Percentiles rank a stretch among this genome's conserved stretches.
These are phyloP conservation scores for Netelia fuscicornis DNA, from an alignment of 2,888 invertebrate species.

Conservation along the genomic window DNA sequence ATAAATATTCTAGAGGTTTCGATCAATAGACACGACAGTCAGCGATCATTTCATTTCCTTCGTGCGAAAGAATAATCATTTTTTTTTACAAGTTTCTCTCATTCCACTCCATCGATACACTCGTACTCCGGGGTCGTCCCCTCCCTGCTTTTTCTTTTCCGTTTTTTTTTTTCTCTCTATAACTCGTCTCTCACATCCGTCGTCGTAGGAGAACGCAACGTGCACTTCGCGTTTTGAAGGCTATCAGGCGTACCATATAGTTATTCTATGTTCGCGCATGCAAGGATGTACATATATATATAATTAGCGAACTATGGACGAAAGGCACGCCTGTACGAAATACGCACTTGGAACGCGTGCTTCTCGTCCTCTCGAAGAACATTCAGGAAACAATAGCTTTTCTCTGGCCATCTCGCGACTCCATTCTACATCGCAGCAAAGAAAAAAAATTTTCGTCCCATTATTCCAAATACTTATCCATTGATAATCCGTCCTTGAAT, in stretches of 20 bases:
- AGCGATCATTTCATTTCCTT: slow-evolving; percentile 14
- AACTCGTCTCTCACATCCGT: slow-evolving; percentile 25
- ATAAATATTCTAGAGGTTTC: slow-evolving; percentile 24
- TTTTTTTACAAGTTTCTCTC: slow-evolving; percentile 5
- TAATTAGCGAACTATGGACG: slow-evolving; percentile 19
- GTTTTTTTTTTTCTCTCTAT: not conserved
- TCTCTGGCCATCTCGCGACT: not conserved
- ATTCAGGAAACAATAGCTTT: slow-evolving; percentile 23
- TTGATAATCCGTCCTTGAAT: slow-evolving; percentile 2
- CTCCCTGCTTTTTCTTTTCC: not conserved
- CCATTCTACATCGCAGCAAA: not conserved
- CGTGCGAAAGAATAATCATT: not conserved
- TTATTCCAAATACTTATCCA: not conserved
- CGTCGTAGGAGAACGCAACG: slow-evolving; percentile 48
- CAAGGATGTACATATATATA: slow-evolving; percentile 17
- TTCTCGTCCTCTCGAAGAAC: slow-evolving; percentile 26
- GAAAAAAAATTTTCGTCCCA: not conserved
- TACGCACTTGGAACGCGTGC: slow-evolving; percentile 45
- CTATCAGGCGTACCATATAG: slow-evolving; percentile 26
- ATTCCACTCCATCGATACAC: not conserved
- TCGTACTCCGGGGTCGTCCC: not conserved
- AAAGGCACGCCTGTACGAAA: slow-evolving; percentile 38
- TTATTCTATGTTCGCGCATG: not conserved
- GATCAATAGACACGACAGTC: slow-evolving; percentile 40
- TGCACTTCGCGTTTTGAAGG: slow-evolving; percentile 53